A percentile compares a stretch with the other conserved stretches of the same genome.
Conservation (phyloP, 2,888 invertebrate species). For the Pristionchus japonicus region DNA sequence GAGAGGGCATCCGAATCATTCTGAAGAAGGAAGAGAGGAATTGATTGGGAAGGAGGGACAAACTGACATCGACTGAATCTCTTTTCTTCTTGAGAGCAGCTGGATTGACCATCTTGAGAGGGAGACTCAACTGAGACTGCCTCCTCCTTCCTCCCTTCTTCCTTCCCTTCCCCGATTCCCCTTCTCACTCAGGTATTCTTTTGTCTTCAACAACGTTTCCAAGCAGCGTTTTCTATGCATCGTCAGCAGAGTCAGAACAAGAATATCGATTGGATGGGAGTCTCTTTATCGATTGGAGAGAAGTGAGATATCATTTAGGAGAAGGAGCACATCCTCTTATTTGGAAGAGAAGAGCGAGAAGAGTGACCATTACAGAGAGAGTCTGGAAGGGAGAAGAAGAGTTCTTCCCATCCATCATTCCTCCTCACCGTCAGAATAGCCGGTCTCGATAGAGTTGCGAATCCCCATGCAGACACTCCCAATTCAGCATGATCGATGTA, state of each 20-base stretch:
- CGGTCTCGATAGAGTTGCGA: constrained; percentile 34
- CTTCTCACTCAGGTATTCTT: background rate
- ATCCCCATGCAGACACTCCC: constrained; percentile 42
- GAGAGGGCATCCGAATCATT: constrained; percentile 56
- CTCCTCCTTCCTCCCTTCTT: background rate
- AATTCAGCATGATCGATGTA: constrained; percentile 43
- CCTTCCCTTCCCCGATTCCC: background rate
- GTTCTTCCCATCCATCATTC: background rate
- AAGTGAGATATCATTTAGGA: background rate
- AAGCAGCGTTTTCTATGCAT: background rate
- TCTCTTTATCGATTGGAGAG: background rate
- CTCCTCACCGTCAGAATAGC: constrained; percentile 32
- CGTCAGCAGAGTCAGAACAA: background rate
- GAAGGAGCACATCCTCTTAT: background rate
- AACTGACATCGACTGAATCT: constrained; percentile 15
- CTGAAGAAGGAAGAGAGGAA: constrained; percentile 27
- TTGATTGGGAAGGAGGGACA: background rate
- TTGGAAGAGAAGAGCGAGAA: constrained; percentile 37
- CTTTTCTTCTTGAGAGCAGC: constrained; percentile 24
- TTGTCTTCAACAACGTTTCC: constrained; percentile 5
- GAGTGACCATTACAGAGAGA: constrained; percentile 40
- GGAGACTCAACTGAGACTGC: background rate
- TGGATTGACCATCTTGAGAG: constrained; percentile 29
- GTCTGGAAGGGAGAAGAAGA: constrained; percentile 9
- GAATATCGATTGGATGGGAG: background rate